Base-by-base conservation (phyloP, 2,888 invertebrate species). In the Luperina testacea region DNA sequence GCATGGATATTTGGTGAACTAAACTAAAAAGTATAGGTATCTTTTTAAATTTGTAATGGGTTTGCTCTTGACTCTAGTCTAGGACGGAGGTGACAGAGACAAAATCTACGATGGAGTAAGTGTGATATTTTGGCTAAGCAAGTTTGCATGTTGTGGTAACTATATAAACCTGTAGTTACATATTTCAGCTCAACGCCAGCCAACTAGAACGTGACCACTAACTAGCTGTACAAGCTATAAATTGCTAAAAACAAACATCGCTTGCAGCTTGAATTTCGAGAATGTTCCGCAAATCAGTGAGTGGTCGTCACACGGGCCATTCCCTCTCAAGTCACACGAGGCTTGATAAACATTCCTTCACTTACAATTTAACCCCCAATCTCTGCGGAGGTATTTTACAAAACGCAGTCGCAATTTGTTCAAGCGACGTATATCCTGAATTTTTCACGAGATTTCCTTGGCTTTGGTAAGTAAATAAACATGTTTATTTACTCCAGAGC, bases 371-470 rank as follows among this genome's bases (percentile, higher is more conserved):
- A 75, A 59, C 68, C 69, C 27, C 70, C 48, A n/a, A 63, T 27
- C 72, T 61, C 51, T 64, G 24, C 17, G 42, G 20, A 27, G 11
- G 9, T 57, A 57, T 83, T 78, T 78, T 45, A 73, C 82, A 86
- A 88, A 88, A 42, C 80, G 78, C 83, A 84, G 70, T 70, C 77
- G 81, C 87, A 88, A 90, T 90, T 91, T 90, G 88, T 87, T 85
- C 81, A 75, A 78, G 86, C 81, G 77, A 71, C 76, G 85, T 89
- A 88, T 91, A 86, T 87, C 83, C 65, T 87, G 87, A 83, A 89
- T 90, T 91, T 91, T 90, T 90, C 87, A 88, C 80, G 77, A 89
- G 87, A 88, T 88, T 86, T 84, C 61, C 74, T 69, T 74, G 86
- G 87, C 81, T 89, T 87, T 86, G 72, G 77, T 75, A 77, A 67